phyloP scores from a whole-genome alignment of 2,888 invertebrate species.

The Plebejus anna region DNA sequence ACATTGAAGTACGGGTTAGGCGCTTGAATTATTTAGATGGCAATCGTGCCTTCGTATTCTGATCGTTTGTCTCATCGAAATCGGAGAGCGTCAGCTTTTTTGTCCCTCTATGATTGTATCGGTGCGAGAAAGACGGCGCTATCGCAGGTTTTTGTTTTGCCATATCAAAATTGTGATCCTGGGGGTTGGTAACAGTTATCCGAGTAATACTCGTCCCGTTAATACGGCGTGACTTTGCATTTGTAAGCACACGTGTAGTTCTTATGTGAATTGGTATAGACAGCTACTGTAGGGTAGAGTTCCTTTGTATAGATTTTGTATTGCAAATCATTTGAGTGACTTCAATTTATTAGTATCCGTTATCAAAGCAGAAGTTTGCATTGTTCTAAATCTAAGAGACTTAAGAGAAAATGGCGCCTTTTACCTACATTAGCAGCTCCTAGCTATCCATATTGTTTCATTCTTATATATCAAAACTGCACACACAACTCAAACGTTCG shows the following conservation, averaged over 20 bases:
- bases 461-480: neutral
- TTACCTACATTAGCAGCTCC: neutral
- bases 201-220: conserved; percentile 50
- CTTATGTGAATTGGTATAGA: neutral
- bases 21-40: conserved; percentile 77
- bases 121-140: conserved; percentile 45
- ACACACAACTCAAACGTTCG: neutral
- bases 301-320: neutral
- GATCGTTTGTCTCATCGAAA: conserved; percentile 74
- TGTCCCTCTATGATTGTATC: conserved; percentile 44
- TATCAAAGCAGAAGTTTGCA: neutral
- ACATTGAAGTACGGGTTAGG: conserved; percentile 61
- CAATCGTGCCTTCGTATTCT: conserved; percentile 73
- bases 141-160: conserved; percentile 34
- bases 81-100: conserved; percentile 47
- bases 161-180: conserved; percentile 38
- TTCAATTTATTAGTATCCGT: neutral
- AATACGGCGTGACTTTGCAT: conserved; percentile 22
- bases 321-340: neutral
- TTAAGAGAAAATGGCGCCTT: neutral
- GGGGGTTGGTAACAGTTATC: conserved; percentile 42
- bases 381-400: neutral
- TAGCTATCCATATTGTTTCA: neutral
- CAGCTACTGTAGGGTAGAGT: neutral
- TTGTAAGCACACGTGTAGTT: conserved; percentile 7